Evolutionary conservation across 1,140 invertebrate species (phyloP).

Genomic region (Bombyx mandarina): DNA sequence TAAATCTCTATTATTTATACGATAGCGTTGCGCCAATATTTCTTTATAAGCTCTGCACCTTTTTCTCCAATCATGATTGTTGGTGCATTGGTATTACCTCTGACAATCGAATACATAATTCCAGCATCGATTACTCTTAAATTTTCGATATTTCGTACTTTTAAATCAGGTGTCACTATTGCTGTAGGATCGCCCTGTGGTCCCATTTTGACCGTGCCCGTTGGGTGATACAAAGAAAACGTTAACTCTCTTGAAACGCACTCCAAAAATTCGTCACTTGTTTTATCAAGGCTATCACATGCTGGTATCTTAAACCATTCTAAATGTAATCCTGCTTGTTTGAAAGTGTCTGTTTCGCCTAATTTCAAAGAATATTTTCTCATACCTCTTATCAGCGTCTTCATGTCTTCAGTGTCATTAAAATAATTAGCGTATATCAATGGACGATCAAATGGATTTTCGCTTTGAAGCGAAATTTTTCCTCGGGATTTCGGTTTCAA

Average conservation of each 20-base stretch:
- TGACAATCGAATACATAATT: slow-evolving; percentile 82
- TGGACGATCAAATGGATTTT: not conserved
- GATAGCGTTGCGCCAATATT: slow-evolving; percentile 19
- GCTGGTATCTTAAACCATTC: slow-evolving; percentile 45
- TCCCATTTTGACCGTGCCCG: slow-evolving; percentile 84
- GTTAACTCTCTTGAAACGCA: slow-evolving; percentile 61
- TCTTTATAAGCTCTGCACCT: slow-evolving; percentile 80
- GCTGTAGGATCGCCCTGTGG: slow-evolving; percentile 72
- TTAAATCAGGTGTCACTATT: slow-evolving; percentile 78
- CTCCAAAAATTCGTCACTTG: slow-evolving; percentile 69
- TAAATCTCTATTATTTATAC: no score
- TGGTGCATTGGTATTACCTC: slow-evolving; percentile 83
- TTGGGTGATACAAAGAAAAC: slow-evolving; percentile 75
- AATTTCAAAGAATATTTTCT: slow-evolving; percentile 62
- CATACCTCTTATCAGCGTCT: slow-evolving; percentile 69
- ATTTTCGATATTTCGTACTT: slow-evolving; percentile 76
- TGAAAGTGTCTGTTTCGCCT: slow-evolving; percentile 62
- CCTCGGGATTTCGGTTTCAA: not conserved
- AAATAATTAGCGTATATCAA: slow-evolving; percentile 1
- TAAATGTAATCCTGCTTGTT: slow-evolving; percentile 40
- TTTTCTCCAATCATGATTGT: slow-evolving; percentile 86
- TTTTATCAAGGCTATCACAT: slow-evolving; percentile 47
- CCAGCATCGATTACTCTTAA: slow-evolving; percentile 85
- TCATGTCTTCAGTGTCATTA: not conserved
- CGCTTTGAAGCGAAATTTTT: not conserved